Conservation (phyloP, 2,113 vertebrate genomes). For the Poeciliopsis occidentalis region DNA sequence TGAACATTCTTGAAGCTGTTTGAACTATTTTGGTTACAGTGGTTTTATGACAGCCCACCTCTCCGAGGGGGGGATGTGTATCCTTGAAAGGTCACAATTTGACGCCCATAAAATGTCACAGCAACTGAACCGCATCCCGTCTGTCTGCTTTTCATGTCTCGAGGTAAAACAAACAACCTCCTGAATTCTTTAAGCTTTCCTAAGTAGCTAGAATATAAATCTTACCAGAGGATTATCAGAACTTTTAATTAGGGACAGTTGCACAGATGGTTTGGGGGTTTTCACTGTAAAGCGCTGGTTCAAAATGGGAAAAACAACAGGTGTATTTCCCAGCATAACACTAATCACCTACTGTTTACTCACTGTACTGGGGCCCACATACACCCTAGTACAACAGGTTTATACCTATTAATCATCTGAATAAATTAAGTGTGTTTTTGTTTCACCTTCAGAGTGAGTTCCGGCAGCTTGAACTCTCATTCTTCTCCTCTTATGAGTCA, state of each 20-base stretch:
- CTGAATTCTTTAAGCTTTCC: background rate
- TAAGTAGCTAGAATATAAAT: background rate
- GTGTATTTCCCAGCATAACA: conserved; percentile 12
- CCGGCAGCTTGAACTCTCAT: background rate
- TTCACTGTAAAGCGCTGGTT: background rate
- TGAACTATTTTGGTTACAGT: background rate
- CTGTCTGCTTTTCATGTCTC: background rate
- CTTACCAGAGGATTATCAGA: background rate
- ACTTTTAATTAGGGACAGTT: background rate
- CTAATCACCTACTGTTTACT: conserved; percentile 1
- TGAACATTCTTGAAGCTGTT: background rate
- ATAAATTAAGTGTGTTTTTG: background rate
- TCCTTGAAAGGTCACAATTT: conserved; percentile 51
- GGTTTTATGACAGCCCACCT: background rate
- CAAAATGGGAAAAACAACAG: background rate
- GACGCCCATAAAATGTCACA: conserved; percentile 40
- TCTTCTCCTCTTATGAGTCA: conserved; percentile 4
- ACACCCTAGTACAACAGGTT: background rate
- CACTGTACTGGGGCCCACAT: background rate
- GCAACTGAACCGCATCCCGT: background rate
- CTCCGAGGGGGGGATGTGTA: conserved; percentile 7
- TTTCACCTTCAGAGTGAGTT: background rate
- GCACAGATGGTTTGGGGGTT: background rate
- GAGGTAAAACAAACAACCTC: background rate
- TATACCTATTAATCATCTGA: conserved; percentile 15